Evolutionary conservation across 2,113 vertebrate genomes (phyloP).

Genomic region (Corynorhinus townsendii): DNA sequence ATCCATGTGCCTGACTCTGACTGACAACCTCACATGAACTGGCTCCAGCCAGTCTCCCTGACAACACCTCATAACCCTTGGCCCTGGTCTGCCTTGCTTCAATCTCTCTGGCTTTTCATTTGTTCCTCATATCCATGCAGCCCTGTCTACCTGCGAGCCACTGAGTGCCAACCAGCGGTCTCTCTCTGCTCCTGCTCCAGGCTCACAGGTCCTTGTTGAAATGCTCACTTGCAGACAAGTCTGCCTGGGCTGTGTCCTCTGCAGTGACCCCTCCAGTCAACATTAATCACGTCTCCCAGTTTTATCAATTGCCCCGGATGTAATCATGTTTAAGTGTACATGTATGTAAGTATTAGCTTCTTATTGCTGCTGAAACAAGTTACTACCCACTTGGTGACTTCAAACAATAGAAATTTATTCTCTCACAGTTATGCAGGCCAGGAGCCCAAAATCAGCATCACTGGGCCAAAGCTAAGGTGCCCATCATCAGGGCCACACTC

Average conservation of each 20-base stretch:
- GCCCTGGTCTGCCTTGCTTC: background rate
- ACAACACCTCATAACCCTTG: background rate
- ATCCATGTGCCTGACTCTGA: background rate
- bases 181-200: background rate
- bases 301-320: background rate
- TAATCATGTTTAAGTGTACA: rapidly evolving
- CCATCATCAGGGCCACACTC: rapidly evolving
- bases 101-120: background rate
- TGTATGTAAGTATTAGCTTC: background rate
- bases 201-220: background rate
- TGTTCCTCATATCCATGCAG: rapidly evolving
- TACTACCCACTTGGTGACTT: background rate
- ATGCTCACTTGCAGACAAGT: rapidly evolving
- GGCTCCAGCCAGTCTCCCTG: background rate
- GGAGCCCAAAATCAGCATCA: background rate
- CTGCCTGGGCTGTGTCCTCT: background rate
- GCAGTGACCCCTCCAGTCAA: background rate
- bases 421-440: background rate
- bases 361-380: background rate
- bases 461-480: background rate
- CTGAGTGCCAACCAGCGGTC: rapidly evolving
- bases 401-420: background rate
- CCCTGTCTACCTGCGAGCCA: no score
- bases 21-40: rapidly evolving
- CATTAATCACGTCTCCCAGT: background rate